A percentile compares a stretch with the other conserved stretches of the same genome.
Evolutionary conservation across 2,797 vertebrate genomes (phyloP).

Genomic region (Botia almorhae): DNA sequence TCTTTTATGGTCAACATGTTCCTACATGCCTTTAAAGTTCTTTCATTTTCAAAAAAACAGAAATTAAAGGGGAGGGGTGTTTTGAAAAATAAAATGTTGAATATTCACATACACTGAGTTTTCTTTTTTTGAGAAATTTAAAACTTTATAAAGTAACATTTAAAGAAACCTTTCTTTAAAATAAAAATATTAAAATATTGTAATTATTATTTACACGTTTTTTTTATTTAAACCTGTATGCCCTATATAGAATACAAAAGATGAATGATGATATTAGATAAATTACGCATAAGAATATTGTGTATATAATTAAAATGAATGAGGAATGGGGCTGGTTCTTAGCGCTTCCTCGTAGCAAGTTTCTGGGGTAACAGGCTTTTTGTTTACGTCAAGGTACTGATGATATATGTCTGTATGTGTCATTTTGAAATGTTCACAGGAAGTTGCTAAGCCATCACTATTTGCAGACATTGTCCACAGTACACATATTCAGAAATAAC

Average conservation of each 20-base stretch:
- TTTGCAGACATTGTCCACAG: not conserved
- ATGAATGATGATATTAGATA: too few species aligned
- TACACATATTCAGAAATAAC: not conserved
- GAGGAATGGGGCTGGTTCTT: not conserved
- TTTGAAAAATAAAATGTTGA: not conserved
- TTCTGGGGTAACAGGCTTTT: not conserved
- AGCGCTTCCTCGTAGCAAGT: not conserved
- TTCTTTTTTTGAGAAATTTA: not conserved
- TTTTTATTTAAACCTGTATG: not conserved
- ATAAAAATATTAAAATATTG: too few species aligned
- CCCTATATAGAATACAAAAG: not conserved
- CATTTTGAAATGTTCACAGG: not conserved
- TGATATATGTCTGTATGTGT: not conserved
- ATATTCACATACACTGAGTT: not conserved
- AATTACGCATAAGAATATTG: not conserved
- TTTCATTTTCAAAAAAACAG: not conserved
- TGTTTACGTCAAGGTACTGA: not conserved
- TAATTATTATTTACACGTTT: not conserved
- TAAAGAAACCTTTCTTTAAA: too few species aligned
- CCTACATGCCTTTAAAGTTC: slow-evolving; percentile 4
- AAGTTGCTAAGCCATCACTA: not conserved
- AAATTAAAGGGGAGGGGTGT: not conserved
- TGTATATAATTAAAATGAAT: not conserved
- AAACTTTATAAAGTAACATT: not conserved
- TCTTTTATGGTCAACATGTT: slow-evolving; percentile 2